These are phyloP conservation scores for Zaprionus capensis DNA, from an alignment of 1,140 invertebrate species.

Conservation along the genomic window DNA sequence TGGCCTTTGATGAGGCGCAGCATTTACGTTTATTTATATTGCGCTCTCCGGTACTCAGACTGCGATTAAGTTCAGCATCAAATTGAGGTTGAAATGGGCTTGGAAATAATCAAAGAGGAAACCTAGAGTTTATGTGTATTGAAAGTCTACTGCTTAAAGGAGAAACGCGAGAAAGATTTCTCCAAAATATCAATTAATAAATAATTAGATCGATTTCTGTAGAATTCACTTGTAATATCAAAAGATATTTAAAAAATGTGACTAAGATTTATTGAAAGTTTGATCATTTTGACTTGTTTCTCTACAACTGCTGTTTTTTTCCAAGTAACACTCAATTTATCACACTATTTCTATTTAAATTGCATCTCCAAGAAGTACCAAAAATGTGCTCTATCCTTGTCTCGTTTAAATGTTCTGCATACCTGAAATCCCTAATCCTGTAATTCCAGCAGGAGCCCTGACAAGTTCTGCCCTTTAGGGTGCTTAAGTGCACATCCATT, in stretches of 20 bases:
- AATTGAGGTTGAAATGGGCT: background rate
- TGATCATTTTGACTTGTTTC: background rate
- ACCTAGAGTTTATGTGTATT: background rate
- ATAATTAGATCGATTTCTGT: background rate
- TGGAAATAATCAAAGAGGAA: background rate
- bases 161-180: too few relatives aligned
- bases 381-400: background rate
- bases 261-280: too few relatives aligned
- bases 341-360: background rate
- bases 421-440: constrained; percentile 10
- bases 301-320: background rate
- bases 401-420: constrained; percentile 10
- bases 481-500: constrained; percentile 22
- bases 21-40: background rate
- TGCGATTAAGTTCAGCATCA: background rate
- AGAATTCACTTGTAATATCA: background rate
- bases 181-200: background rate
- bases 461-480: constrained; percentile 1
- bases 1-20: background rate
- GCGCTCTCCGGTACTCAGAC: background rate
- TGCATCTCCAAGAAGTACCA: background rate
- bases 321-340: background rate
- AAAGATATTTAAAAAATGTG: too few relatives aligned
- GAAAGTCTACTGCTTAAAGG: too few relatives aligned
- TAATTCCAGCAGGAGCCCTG: background rate